Conservation (phyloP, 2,113 vertebrate species). For the Callospermophilus lateralis region DNA sequence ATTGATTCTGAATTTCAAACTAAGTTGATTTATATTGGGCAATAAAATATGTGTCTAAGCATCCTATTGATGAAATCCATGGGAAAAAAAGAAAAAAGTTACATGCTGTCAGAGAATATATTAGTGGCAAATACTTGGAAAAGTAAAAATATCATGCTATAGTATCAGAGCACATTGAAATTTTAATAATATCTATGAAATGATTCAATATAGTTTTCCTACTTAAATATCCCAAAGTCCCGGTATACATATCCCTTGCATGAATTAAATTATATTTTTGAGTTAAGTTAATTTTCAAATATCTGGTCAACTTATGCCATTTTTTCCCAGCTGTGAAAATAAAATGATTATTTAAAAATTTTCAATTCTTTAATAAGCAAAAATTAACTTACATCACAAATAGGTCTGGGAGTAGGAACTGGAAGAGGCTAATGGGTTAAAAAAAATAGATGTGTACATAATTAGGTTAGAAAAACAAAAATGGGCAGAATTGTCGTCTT, state of each 20-base stretch:
- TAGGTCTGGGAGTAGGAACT: neutral
- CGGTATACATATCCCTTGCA: too few relatives aligned
- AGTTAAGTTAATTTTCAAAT: neutral
- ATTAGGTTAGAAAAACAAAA: neutral
- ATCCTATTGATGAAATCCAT: neutral
- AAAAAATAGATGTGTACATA: neutral
- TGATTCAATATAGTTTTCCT: neutral
- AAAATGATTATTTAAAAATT: neutral
- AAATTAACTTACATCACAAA: neutral
- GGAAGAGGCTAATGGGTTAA: neutral
- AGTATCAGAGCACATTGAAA: neutral
- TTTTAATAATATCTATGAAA: slow-evolving; percentile 37
- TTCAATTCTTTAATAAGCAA: neutral
- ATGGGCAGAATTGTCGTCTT: neutral
- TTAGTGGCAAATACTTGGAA: slow-evolving; percentile 20
- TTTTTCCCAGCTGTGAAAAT: slow-evolving; percentile 39
- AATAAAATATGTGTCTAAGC: slow-evolving; percentile 29
- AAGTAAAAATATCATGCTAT: slow-evolving; percentile 35
- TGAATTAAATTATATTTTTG: too few relatives aligned
- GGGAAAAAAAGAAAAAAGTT: neutral
- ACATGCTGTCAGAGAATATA: neutral
- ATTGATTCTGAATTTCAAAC: slow-evolving; percentile 2
- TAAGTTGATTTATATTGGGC: neutral
- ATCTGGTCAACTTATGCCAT: neutral
- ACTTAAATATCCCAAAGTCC: too few relatives aligned